These are phyloP conservation scores for Tapirus indicus DNA, from an alignment of 2,797 vertebrate species.

Conservation along the genomic window DNA sequence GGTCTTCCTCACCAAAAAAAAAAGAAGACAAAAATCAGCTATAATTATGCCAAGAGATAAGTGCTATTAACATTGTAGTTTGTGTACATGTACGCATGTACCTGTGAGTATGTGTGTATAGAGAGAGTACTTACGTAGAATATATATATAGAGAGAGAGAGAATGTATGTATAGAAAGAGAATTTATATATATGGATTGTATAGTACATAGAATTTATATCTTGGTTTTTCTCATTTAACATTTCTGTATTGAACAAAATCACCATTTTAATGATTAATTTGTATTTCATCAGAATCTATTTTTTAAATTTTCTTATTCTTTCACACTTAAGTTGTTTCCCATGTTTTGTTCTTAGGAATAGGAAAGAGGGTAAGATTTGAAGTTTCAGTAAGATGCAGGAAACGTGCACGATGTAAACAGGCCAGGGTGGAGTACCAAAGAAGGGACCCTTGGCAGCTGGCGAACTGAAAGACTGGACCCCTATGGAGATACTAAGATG, in stretches of 20 bases:
- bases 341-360: background rate
- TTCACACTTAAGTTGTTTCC: background rate
- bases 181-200: background rate
- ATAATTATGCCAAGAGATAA: background rate
- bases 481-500: background rate
- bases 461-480: background rate
- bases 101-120: background rate
- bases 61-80: background rate
- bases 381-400: background rate
- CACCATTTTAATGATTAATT: background rate
- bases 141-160: background rate
- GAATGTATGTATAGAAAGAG: background rate
- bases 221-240: background rate
- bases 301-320: background rate
- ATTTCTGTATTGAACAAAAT: conserved; percentile 33
- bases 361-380: background rate
- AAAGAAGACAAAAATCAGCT: conserved; percentile 18
- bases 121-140: background rate
- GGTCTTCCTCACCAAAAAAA: too few species aligned
- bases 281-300: background rate
- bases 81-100: background rate
- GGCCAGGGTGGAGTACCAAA: background rate
- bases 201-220: background rate
- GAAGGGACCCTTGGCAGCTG: background rate
- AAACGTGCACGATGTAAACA: background rate